Evolutionary conservation across 64 coral and sea anemone genomes (phyloP), one percentile per base, ranked within the genome.

Genomic region (Montipora capricornis): DNA sequence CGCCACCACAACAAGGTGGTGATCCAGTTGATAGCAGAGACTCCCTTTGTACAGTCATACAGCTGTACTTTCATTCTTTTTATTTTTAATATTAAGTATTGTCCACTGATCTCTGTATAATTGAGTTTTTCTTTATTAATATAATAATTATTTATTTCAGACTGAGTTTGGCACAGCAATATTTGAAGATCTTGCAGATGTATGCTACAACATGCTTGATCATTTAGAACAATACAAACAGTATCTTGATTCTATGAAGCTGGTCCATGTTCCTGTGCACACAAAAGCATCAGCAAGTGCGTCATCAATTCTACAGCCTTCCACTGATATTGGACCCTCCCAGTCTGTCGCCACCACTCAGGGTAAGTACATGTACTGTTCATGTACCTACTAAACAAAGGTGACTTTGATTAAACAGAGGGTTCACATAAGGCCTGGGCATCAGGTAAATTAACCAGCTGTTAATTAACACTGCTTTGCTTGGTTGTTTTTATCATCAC

Each of bases 151-250:
- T 59, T 91, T 24, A 55, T 81, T 80, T 71, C 53, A 99, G 97
- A 92, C 73, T 52, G 97, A 99, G 58, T 92, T 99, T 99, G 97
- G 97, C 46, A 99, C 97, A 59, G 89, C 77, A 61, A 93, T 99
- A 58, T 99, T 99, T 87, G 94, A 96, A 67, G 92, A 96, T 75
- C 91, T 99, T 22, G 97, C 97, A 4, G 89, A 94, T 49, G 88
- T 95, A 52, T 99, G 97, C 17, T 99, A 99, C 74, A 92, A 96
- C 20, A 99, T 99, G 97, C 68, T 99, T 48, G 97, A 99, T 80
- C 97, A 99, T 85, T 87, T 85, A 6, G 82, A 94, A 19, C 87
- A 91, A 80, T 99, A 99, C 62, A 91, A 96, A 82, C 94, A 95
- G 59, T 99, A 96, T 47, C 97, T 99, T 8, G 73, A 91, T 19